These are phyloP conservation scores for Rhyacophila evoluta DNA, from an alignment of 2,888 invertebrate genomes.

Conservation along the genomic window DNA sequence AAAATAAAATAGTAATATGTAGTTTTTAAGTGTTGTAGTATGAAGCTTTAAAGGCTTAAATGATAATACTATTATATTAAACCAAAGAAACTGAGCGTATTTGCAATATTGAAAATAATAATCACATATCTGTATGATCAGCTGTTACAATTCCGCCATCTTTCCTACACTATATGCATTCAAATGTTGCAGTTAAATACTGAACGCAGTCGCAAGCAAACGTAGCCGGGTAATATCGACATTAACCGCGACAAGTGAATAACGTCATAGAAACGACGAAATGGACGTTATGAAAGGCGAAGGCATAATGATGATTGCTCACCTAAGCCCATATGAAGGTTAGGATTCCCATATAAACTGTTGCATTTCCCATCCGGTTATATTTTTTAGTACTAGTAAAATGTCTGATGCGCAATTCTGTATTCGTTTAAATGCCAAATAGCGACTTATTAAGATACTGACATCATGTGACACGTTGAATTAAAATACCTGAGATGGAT, in stretches of 20 bases:
- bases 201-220: not conserved
- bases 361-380: not conserved
- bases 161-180: not conserved
- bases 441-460: too few relatives aligned
- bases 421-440: not conserved
- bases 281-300: not conserved
- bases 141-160: not conserved
- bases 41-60: too few relatives aligned
- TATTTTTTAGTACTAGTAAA: not conserved
- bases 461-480: too few relatives aligned
- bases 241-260: conserved; percentile 3
- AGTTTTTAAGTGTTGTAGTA: too few relatives aligned
- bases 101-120: too few relatives aligned
- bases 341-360: conserved; percentile 1
- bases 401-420: not conserved
- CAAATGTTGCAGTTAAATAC: not conserved
- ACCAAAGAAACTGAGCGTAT: too few relatives aligned
- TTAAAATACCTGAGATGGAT: too few relatives aligned
- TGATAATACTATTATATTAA: too few relatives aligned
- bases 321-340: not conserved
- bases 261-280: not conserved
- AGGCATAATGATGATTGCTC: conserved; percentile 5
- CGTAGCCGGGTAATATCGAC: not conserved
- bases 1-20: too few relatives aligned
- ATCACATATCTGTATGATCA: too few relatives aligned